These are phyloP conservation scores for Menidia menidia DNA, from an alignment of 2,797 vertebrate species.

Conservation along the genomic window DNA sequence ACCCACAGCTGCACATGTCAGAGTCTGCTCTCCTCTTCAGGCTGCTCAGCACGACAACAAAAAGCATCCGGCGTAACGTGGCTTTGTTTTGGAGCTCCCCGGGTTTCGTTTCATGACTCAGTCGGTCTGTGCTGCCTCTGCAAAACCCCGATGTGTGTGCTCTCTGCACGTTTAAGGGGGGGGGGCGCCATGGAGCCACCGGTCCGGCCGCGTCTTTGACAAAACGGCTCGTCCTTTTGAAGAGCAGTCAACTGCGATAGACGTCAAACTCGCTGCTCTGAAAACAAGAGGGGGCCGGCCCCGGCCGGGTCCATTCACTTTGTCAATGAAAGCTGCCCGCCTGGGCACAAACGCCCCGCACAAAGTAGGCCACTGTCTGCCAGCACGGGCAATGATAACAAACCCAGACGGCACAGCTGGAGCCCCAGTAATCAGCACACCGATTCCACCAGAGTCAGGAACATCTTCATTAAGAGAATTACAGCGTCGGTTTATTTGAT, in stretches of 20 bases:
- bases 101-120: constrained; percentile 35
- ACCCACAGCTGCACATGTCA: constrained; percentile 78
- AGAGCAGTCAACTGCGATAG: constrained; percentile 81
- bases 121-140: constrained; percentile 55
- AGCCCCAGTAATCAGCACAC: constrained; percentile 37
- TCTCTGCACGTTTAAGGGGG: neutral
- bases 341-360: constrained; percentile 47
- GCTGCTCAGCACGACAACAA: constrained; percentile 26
- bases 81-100: constrained; percentile 30
- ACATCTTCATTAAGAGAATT: constrained; percentile 29
- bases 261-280: constrained; percentile 76
- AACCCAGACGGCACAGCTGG: constrained; percentile 42
- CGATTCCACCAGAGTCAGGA: constrained; percentile 44
- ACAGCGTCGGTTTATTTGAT: constrained; percentile 3
- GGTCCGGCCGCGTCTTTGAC: constrained; percentile 77
- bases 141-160: constrained; percentile 47
- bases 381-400: constrained; percentile 57
- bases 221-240: constrained; percentile 81
- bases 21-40: constrained; percentile 23
- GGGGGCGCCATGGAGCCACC: constrained; percentile 55
- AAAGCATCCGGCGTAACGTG: constrained; percentile 32
- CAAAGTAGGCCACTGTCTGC: constrained; percentile 55
- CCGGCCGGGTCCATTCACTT: constrained; percentile 67
- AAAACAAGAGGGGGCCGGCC: constrained; percentile 72
- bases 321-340: constrained; percentile 52